Base-by-base conservation (phyloP, 92 coral and sea anemone genomes). In the Plumapathes pennacea region DNA sequence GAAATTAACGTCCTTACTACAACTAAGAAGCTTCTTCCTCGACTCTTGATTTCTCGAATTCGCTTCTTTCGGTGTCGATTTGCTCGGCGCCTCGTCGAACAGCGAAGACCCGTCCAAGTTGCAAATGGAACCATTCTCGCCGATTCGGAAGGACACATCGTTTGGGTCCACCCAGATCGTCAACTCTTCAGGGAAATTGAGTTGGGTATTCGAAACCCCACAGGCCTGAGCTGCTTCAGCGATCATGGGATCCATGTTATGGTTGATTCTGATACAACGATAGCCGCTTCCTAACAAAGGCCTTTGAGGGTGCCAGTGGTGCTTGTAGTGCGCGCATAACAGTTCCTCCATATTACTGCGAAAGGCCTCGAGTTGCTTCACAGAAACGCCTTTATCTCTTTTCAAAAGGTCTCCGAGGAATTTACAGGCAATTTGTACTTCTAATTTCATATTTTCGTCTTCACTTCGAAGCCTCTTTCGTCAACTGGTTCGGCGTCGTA, bases 251-350 rank as follows among this genome's bases (percentile, higher is more conserved):
- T 88, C 96, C 64, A 82, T 71, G 15, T 62, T 24, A 58, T 88
- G 89, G 79, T 94, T 94, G 71, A 84, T 94, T 49, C 99, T 82
- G 38, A 94, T 94, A 63, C 99, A 94, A 61, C 99, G 85, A 81
- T 69, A 94, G 19, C 94, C 99, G 62, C 99, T 94, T 38, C 99
- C 99, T 70, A 88, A 85, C 92, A 88, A 89, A 54, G 99, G 99
- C 61, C 88, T 94, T 25, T 88, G 89, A 1, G 96, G 99, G 67
- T 94, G 99, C 99, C 99, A 94, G 62, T 94, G 99, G 37, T 90
- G 88, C 67, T 86, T 78, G 80, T 88, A 94, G 47, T 85, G 62
- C 42, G 96, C 99, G 27, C 95, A 94, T 61, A 94, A 71, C 63
- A 88, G 78, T 80, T 94, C 96, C 70, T 85, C 90, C 94, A 88